Percentiles rank a stretch among this genome's conserved stretches.
These are phyloP conservation scores for Tuta absoluta DNA, from an alignment of 2,888 invertebrate species.

Conservation along the genomic window DNA sequence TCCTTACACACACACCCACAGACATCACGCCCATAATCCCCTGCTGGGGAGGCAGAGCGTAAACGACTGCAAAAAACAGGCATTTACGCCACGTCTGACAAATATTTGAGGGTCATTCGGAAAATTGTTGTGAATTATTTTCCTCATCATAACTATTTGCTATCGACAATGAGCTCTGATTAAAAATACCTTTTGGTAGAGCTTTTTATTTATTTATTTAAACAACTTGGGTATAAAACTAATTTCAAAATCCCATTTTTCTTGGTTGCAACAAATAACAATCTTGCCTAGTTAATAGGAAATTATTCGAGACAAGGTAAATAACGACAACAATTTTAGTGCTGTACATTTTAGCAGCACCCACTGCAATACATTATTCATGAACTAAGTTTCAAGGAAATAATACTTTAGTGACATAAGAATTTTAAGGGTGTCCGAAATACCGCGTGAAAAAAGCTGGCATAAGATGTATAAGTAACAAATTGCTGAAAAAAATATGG, in stretches of 20 bases:
- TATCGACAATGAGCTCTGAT: no score
- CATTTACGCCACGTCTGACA: no score
- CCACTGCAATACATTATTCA: conserved; percentile 16
- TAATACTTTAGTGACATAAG: conserved; percentile 19
- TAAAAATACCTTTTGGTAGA: no score
- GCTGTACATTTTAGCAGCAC: conserved; percentile 3
- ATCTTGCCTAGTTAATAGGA: background rate
- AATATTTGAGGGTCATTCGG: no score
- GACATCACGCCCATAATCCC: no score
- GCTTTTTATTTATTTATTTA: background rate
- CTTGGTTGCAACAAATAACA: background rate
- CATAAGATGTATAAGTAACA: no score
- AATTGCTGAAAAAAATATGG: background rate
- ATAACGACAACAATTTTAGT: conserved; percentile 19
- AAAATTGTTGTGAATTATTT: no score
- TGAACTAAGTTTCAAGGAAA: conserved; percentile 12
- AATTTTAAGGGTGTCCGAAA: conserved; percentile 10
- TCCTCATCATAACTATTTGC: no score
- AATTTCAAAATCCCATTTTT: background rate
- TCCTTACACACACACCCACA: no score
- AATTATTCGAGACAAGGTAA: conserved; percentile 26
- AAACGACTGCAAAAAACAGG: no score
- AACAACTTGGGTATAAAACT: background rate
- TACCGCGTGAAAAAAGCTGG: background rate
- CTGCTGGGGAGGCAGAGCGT: no score